These are phyloP conservation scores for Idaea biselata DNA, from an alignment of 2,888 invertebrate genomes.

Conservation along the genomic window DNA sequence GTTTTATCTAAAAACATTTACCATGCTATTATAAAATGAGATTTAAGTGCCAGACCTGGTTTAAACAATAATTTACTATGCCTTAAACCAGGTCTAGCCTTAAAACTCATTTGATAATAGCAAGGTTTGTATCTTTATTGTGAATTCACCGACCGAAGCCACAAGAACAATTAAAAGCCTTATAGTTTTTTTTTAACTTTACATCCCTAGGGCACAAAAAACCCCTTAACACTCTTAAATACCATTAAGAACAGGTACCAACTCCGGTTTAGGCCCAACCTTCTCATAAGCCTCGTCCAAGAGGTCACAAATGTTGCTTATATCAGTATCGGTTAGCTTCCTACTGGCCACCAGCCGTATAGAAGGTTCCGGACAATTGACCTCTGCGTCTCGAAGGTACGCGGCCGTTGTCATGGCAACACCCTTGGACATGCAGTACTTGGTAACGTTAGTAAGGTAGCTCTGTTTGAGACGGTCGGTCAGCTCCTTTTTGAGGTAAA, in stretches of 20 bases:
- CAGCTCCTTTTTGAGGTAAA: slow-evolving; percentile 81
- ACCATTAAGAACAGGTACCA: slow-evolving; percentile 34
- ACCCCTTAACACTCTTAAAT: background rate
- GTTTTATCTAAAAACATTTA: too few relatives aligned
- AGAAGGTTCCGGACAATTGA: slow-evolving; percentile 84
- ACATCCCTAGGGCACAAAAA: background rate
- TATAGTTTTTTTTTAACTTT: background rate
- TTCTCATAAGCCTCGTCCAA: slow-evolving; percentile 67
- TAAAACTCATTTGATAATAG: too few relatives aligned
- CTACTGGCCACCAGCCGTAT: slow-evolving; percentile 86
- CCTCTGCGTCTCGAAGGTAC: slow-evolving; percentile 85
- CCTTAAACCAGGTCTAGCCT: too few relatives aligned
- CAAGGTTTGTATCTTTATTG: too few relatives aligned
- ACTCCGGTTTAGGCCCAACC: slow-evolving; percentile 59
- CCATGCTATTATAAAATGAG: too few relatives aligned
- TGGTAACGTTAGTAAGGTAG: slow-evolving; percentile 82
- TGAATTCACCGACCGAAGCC: too few relatives aligned
- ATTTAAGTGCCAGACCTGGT: too few relatives aligned
- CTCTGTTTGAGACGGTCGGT: slow-evolving; percentile 69
- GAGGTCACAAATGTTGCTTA: slow-evolving; percentile 62
- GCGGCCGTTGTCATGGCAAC: slow-evolving; percentile 86
- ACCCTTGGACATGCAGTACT: slow-evolving; percentile 83
- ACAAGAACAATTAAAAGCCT: background rate
- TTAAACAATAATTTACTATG: too few relatives aligned
- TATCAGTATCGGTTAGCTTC: slow-evolving; percentile 82